Conservation (phyloP, 2,797 vertebrate genomes). For the Psittacula derbiana region DNA sequence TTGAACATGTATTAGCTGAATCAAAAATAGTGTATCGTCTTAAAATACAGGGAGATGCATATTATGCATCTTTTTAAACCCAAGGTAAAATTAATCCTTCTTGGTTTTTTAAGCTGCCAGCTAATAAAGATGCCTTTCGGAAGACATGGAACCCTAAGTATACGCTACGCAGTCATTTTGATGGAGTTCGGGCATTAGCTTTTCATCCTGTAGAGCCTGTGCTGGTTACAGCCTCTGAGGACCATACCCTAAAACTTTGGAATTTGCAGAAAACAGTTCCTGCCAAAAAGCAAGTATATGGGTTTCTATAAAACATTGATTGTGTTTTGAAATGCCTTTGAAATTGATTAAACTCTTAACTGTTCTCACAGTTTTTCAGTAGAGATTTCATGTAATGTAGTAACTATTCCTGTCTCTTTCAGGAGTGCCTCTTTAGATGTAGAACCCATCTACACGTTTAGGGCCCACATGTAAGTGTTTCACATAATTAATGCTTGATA, state of each 20-base stretch:
- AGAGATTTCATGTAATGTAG: neutral
- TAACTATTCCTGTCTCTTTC: conserved; percentile 44
- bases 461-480: conserved; percentile 92
- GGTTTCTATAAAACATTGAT: neutral
- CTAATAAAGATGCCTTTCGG: conserved; percentile 96
- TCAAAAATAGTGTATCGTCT: rapidly evolving
- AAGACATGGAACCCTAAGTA: conserved; percentile 99
- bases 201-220: conserved; percentile 98
- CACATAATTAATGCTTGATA: conserved; percentile 7
- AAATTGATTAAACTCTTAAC: neutral
- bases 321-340: neutral
- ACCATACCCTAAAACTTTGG: conserved; percentile 98
- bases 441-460: conserved; percentile 98
- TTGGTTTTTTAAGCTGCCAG: conserved; percentile 82
- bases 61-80: neutral
- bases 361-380: neutral
- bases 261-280: conserved; percentile 99
- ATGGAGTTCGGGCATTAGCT: conserved; percentile 93
- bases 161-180: conserved; percentile 96
- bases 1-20: neutral
- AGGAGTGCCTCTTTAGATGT: conserved; percentile 99
- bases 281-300: conserved; percentile 92
- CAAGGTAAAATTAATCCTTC: neutral
- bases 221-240: conserved; percentile 97
- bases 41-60: neutral